Evolutionary conservation across 2,888 invertebrate species (phyloP), one percentile per base, ranked within the genome.

Genomic region (Epinotia demarniana): DNA sequence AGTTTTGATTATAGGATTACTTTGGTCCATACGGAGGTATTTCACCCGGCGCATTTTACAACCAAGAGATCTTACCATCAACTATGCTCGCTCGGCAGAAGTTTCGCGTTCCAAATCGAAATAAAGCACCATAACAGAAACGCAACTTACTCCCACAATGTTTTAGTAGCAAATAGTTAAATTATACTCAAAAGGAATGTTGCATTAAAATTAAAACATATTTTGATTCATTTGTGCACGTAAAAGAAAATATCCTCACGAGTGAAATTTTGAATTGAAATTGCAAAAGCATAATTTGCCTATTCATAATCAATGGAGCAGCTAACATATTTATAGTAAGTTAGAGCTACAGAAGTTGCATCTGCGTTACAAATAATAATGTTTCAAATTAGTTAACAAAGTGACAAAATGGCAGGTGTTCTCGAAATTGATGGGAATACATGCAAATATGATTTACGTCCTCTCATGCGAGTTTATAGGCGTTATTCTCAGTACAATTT

Each of bases 181-280:
- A 53, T 33, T 19, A 13, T 19, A 19, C 46, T 19, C 13, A 68
- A 68, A 19, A 57, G 13, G 33, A 39, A 68, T 39, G 11, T 8
- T 33, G 19, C 27, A 49, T 60, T 43, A 57, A 13, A 19, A 13
- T 16, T 23, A 57, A 13, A 19, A 13, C 8, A 49, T 19, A 9
- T 19, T 68, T 68, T 68, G 13, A 68, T 57, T 13, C 33, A 46
- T 64, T 46, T 68, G 8, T 43, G 19, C 18, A 19, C 19, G 39
- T 16, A 64, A 3, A 18, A 64, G 23, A 11, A 68, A 53, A 55
- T 55, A 57, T 68, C 43, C 19, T 49, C 58, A 57, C 16, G 68
- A 68, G 9, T 57, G 19, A 68, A 43, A 39, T 68, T 58, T 19
- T 16, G 13, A 57, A 57, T 57, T 33, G n/a, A 53, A 68, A 53